Percentiles rank a stretch among this genome's conserved stretches.
These are phyloP conservation scores for Timandra comae DNA, from an alignment of 2,888 invertebrate species.

Conservation along the genomic window DNA sequence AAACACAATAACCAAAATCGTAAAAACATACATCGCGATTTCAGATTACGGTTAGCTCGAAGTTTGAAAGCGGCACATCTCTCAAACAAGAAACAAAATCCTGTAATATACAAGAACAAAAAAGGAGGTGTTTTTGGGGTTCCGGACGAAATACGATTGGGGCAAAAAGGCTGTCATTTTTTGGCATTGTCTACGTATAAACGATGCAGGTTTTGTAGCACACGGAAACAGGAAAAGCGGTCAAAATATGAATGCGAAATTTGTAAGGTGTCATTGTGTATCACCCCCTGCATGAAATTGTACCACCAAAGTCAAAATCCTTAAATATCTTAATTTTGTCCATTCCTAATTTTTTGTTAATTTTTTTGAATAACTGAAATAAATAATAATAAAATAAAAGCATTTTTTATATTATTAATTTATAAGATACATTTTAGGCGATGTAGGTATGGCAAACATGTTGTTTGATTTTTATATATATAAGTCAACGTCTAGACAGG, in stretches of 20 bases:
- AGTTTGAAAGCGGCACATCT: slow-evolving; percentile 14
- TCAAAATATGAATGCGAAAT: slow-evolving; percentile 18
- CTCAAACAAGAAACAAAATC: slow-evolving; percentile 10
- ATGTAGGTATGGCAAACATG: too few species aligned
- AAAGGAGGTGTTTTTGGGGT: slow-evolving; percentile 17
- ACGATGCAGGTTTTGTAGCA: slow-evolving; percentile 15
- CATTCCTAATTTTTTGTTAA: too few species aligned
- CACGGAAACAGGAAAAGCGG: slow-evolving; percentile 15
- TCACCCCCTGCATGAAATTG: slow-evolving; percentile 14
- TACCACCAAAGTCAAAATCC: slow-evolving; percentile 15
- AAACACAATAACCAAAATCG: slow-evolving; percentile 10
- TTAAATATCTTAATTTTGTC: too few species aligned
- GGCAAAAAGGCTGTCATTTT: slow-evolving; percentile 10
- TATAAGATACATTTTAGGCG: too few species aligned
- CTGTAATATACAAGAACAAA: slow-evolving; percentile 15
- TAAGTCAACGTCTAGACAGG: too few species aligned
- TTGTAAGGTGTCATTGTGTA: slow-evolving; percentile 16
- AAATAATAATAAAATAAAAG: too few species aligned
- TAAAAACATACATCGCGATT: slow-evolving; percentile 17
- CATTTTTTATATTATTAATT: too few species aligned
- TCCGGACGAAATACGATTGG: slow-evolving; percentile 19
- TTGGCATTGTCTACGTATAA: slow-evolving; percentile 8
- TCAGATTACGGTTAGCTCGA: slow-evolving; percentile 16
- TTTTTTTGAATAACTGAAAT: too few species aligned
- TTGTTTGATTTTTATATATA: too few species aligned